A percentile compares a stretch with the other conserved stretches of the same genome.
These are phyloP conservation scores for Pristis pectinata DNA, from an alignment of 2,797 vertebrate species.

Conservation along the genomic window DNA sequence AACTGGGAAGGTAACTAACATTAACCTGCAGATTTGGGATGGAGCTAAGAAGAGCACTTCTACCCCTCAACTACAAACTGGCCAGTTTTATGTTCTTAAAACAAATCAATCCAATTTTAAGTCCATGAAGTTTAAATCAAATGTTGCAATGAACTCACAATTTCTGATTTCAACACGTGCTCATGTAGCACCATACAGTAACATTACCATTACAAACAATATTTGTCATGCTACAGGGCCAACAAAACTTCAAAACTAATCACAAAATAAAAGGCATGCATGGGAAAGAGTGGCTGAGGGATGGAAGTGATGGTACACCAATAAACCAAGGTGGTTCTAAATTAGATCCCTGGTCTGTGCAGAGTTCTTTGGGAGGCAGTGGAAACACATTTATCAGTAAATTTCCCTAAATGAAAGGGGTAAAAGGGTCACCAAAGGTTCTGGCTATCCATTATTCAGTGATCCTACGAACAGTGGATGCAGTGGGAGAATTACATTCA, in stretches of 20 bases:
- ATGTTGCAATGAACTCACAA: neutral
- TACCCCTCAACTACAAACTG: no score
- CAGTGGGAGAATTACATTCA: neutral
- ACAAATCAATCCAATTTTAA: no score
- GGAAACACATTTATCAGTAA: neutral
- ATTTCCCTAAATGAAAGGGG: neutral
- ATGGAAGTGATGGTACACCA: neutral
- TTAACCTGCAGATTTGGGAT: no score
- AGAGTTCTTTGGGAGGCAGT: neutral
- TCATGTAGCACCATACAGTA: neutral
- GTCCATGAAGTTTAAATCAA: no score
- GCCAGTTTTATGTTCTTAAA: no score
- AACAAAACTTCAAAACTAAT: neutral
- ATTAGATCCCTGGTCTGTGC: neutral
- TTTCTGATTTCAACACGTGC: neutral
- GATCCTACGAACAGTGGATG: neutral
- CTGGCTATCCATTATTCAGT: neutral
- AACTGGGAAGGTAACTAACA: no score
- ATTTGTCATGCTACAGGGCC: neutral
- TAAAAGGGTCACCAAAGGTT: no score
- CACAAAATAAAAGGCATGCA: no score
- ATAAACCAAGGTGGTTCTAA: neutral
- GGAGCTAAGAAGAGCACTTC: no score
- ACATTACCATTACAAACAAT: neutral
- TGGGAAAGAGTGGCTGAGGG: neutral